Base-by-base conservation (phyloP, 2,113 vertebrate species). In the Gavia stellata region DNA sequence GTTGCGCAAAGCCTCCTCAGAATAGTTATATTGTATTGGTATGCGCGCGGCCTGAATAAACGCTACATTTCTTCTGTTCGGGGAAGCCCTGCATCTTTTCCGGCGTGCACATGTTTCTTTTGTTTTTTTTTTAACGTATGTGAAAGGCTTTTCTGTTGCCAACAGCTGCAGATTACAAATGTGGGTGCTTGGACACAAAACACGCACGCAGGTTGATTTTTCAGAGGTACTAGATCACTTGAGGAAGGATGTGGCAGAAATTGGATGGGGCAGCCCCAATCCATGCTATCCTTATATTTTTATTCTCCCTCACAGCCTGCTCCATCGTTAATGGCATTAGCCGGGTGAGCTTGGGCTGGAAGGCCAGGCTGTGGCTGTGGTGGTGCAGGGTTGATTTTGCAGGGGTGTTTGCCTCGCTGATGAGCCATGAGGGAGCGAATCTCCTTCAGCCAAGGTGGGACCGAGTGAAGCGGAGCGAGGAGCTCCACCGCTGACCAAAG, bases 391-490 rank as follows among this genome's bases (percentile, higher is more conserved):
- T 9, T 24, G 53, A 4, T 61, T 73, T 68, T n/a, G 14, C 15
- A 4, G 29, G 9, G 45, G 6, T 3, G 20, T 92, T 73, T 38
- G 6, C 50, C 13, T 77, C 4, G 1, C 12, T 3, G 13, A 6
- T 0, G 3, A 19, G 33, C 38, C 40, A 3, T 1, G 31, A 9
- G 19, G 13, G 59, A 44, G 55, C 31, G 42, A 47, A 55, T 38
- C 25, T 33, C 50, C 26, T 34, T 29, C 63, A 44, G 38, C 36
- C 31, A 16, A 10, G 15, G 21, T 11, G 28, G 18, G 38, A 61
- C 13, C 0, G 12, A 29, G 25, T 0, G 42, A 55, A 36, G 47
- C 12, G 1, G 4, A 7, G 31, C 0, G 0, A 81, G 19, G 50
- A 42, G 4, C 45, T 29, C 14, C 3, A 3, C 10, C 2, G 5